A percentile compares a stretch with the other conserved stretches of the same genome.
These are phyloP conservation scores for Ictidomys tridecemlineatus DNA, from an alignment of 2,113 vertebrate species.

Conservation along the genomic window DNA sequence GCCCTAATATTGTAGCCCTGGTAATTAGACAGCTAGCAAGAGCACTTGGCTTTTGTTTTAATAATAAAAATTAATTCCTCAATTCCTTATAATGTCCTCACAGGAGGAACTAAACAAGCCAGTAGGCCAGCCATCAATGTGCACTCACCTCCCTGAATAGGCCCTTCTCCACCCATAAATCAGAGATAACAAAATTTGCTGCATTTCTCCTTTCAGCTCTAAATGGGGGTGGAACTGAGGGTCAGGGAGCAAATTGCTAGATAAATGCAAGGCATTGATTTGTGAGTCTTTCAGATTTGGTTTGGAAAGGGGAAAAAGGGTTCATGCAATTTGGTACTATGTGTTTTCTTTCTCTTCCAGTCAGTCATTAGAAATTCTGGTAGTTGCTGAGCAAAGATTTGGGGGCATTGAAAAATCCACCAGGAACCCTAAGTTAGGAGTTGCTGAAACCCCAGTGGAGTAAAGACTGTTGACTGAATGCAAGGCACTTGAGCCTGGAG, in stretches of 20 bases:
- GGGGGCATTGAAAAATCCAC: neutral
- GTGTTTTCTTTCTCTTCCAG: conserved; percentile 42
- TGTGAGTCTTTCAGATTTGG: conserved; percentile 36
- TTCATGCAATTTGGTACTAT: conserved; percentile 59
- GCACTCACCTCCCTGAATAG: neutral
- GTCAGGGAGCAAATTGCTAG: neutral
- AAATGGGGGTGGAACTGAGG: neutral
- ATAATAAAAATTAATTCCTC: conserved; percentile 63
- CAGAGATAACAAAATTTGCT: conserved; percentile 72
- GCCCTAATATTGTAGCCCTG: neutral
- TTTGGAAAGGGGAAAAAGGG: neutral
- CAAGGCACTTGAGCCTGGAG: neutral
- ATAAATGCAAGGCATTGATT: conserved; percentile 49
- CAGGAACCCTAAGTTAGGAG: neutral
- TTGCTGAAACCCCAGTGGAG: neutral
- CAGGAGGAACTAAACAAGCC: conserved; percentile 22
- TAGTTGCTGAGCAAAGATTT: neutral
- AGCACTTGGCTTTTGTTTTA: conserved; percentile 44
- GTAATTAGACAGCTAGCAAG: conserved; percentile 48
- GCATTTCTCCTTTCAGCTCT: conserved; percentile 4
- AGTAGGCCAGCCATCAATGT: neutral
- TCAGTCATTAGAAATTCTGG: neutral
- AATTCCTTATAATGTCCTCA: conserved; percentile 28
- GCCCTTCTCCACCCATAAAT: conserved; percentile 60
- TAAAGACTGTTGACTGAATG: neutral